Percentiles rank a stretch among this genome's conserved stretches.
These are phyloP conservation scores for human DNA, from an alignment of 2,113 vertebrate genomes.

Conservation along the genomic window DNA sequence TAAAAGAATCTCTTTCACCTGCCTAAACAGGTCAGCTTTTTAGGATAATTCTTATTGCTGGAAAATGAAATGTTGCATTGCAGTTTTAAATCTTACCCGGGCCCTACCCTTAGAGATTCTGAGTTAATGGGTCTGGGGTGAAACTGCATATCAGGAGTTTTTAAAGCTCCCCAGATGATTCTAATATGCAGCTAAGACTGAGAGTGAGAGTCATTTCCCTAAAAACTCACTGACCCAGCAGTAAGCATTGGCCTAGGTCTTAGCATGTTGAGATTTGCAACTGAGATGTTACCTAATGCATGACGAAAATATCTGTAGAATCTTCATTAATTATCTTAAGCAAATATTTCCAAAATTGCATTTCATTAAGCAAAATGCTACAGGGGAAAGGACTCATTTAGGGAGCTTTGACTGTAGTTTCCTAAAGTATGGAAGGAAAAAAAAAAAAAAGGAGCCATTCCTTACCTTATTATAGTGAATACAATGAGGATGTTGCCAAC, in stretches of 20 bases:
- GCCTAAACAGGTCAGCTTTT: neutral
- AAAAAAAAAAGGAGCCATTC: neutral
- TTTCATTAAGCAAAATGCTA: slow-evolving; percentile 31
- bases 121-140: neutral
- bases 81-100: neutral
- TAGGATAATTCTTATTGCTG: neutral
- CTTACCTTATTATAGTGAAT: slow-evolving; percentile 79
- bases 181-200: neutral
- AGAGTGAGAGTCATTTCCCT: neutral
- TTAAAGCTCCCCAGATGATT: neutral
- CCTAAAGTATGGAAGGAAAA: neutral
- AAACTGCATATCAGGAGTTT: neutral
- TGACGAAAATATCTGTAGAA: neutral
- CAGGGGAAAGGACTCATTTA: neutral
- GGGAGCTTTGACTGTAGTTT: neutral
- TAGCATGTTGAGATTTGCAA: neutral
- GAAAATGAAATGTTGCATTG: neutral
- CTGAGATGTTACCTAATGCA: neutral
- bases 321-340: slow-evolving; percentile 17
- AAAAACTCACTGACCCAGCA: neutral
- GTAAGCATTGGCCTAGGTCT: neutral
- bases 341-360: slow-evolving; percentile 11
- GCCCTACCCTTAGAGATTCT: neutral
- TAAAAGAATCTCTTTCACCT: neutral
- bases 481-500: slow-evolving; percentile 79